Percentiles rank a stretch among this genome's conserved stretches.
Evolutionary conservation across 2,797 vertebrate genomes (phyloP).

Genomic region (Amblyraja radiata): DNA sequence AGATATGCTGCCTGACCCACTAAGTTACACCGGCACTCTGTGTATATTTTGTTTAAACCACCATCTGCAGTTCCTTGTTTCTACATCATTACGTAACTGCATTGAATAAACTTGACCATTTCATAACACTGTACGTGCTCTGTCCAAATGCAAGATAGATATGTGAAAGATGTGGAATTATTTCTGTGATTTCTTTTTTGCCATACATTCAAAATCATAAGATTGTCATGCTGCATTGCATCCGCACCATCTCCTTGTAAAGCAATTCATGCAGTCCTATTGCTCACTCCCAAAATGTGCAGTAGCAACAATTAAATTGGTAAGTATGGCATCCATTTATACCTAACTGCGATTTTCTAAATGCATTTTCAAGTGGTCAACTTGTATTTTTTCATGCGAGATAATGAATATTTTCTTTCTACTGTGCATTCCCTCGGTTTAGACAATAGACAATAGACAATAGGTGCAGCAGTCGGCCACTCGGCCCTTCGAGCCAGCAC

Average conservation of each 20-base stretch:
- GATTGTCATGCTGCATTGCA: too few species aligned
- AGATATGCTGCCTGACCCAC: too few species aligned
- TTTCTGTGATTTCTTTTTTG: neutral
- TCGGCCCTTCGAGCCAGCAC: too few species aligned
- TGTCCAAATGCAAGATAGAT: neutral
- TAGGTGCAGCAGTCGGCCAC: too few species aligned
- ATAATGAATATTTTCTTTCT: neutral
- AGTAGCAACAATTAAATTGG: neutral
- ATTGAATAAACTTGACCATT: neutral
- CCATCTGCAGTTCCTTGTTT: too few species aligned
- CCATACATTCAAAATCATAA: too few species aligned
- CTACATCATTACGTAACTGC: neutral
- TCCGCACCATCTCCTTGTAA: too few species aligned
- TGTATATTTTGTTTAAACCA: too few species aligned
- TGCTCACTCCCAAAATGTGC: neutral
- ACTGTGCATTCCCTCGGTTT: neutral
- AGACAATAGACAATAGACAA: too few species aligned
- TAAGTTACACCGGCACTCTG: too few species aligned
- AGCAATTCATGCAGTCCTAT: too few species aligned
- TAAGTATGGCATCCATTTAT: neutral
- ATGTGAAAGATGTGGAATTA: neutral
- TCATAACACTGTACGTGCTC: neutral
- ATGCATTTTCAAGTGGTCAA: neutral
- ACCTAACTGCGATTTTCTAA: neutral
- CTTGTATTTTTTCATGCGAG: neutral